Conservation (phyloP, 2,797 vertebrate species). For the Pseudochirops cupreus region DNA sequence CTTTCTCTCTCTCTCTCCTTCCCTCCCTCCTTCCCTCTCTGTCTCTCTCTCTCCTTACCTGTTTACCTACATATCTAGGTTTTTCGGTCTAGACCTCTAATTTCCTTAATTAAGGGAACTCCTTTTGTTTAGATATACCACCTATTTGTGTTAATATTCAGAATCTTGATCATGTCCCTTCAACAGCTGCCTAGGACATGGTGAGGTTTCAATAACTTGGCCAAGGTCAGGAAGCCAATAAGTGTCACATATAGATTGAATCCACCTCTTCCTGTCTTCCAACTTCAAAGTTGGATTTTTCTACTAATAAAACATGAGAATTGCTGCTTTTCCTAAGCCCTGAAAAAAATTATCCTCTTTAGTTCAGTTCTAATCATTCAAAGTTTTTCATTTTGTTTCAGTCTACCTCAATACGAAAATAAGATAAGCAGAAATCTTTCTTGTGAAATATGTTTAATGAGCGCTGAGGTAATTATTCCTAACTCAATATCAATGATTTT, state of each 20-base stretch:
- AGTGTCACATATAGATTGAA: background rate
- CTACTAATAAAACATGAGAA: background rate
- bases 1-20: background rate
- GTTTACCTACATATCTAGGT: background rate
- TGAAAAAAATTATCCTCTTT: conserved; percentile 5
- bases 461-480: conserved; percentile 40
- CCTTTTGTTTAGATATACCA: background rate
- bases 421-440: conserved; percentile 22
- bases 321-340: background rate
- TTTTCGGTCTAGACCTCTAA: background rate
- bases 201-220: background rate
- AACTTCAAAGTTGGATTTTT: background rate
- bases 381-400: background rate
- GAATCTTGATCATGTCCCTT: background rate
- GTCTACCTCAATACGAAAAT: background rate
- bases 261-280: background rate
- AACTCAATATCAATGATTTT: conserved; percentile 45
- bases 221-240: background rate
- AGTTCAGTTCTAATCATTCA: conserved; percentile 24
- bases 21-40: background rate
- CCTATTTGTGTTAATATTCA: background rate
- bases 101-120: background rate
- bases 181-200: background rate
- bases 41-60: background rate
- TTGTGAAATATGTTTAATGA: conserved; percentile 48